Base-by-base conservation (phyloP, 53 echinoderm and acorn worm genomes). In the Arbacia lixula region DNA sequence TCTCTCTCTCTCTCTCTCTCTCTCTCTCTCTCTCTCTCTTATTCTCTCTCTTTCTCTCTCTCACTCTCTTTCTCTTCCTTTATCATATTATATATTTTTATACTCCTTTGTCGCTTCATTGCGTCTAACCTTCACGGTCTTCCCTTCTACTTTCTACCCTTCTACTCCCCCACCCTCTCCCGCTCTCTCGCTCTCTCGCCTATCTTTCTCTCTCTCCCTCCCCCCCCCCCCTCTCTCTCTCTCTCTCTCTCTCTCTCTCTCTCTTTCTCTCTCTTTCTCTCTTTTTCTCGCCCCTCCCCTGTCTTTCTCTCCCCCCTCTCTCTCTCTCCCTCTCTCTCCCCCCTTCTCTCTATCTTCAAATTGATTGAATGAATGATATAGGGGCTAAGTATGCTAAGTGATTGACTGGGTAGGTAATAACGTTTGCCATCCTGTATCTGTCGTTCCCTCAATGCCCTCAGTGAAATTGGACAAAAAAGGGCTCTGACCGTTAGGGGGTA, bases 261-360 rank as follows among this genome's bases (percentile, higher is more conserved):
- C 50, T 49, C 50, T 49, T 17, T 49, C 50, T 49, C 50, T 49
- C 50, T 49, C 50, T 49, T 17, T 49, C 50, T 49, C 2, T 49
- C 2, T 49, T 49, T 17, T 49, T n/a, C 2, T 49, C 50, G 0
- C 50, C 17, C 50, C 50, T 17, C 17, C 1, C 50, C 51, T 51
- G 14, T 2, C 51, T 5, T n/a, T 51, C 51, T 51, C 51, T 51
- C 51, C 51, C 6, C 51, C 4, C 51, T 51, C 51, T 51, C 51
- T 51, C 51, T 51, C 51, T 51, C 51, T 51, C 51, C n/a, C 51
- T 51, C 51, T 51, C 51, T 51, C 51, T 51, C 51, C 51, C 51
- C n/a, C 51, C n/a, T 51, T 51, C 6, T 14, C n/a, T n/a, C n/a
- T n/a, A n/a, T n/a, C n/a, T n/a, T n/a, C n/a, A n/a, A n/a, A n/a